phyloP scores from a whole-genome alignment of 2,113 vertebrate genomes.

The Circaetus gallicus region DNA sequence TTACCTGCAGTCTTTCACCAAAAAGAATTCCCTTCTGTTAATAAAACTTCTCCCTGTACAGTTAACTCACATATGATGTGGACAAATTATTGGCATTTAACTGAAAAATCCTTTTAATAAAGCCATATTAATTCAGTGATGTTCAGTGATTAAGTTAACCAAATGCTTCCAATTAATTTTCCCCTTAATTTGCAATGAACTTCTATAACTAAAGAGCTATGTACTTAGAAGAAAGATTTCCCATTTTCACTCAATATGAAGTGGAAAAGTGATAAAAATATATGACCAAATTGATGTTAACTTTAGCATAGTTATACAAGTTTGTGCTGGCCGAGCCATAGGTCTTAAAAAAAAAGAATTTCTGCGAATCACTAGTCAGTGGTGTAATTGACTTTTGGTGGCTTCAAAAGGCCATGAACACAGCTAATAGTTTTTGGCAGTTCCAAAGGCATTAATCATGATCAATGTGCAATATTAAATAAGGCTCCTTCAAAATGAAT shows the following conservation, averaged over 20 bases:
- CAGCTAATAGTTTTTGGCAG: conserved; percentile 35
- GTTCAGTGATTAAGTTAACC: background rate
- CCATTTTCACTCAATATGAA: background rate
- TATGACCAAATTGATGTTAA: background rate
- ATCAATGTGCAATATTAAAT: conserved; percentile 52
- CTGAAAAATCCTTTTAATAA: conserved; percentile 31
- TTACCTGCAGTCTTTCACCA: background rate
- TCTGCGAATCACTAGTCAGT: background rate
- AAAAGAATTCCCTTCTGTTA: background rate
- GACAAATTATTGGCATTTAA: background rate
- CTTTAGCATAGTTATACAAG: background rate
- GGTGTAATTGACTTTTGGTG: conserved; percentile 21
- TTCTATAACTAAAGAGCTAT: background rate
- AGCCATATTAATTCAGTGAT: background rate
- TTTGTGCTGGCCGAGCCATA: background rate
- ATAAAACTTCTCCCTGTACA: background rate
- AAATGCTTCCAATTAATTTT: conserved; percentile 19
- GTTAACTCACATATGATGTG: background rate
- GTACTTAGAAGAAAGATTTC: background rate
- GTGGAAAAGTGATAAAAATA: background rate
- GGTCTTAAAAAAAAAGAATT: background rate
- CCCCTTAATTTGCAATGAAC: background rate
- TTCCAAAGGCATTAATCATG: conserved; percentile 37
- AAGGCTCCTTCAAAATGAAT: conserved; percentile 49
- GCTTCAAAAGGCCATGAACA: conserved; percentile 22